phyloP scores from a whole-genome alignment of 2,113 vertebrate species.

The Sarotherodon lohbergeri region DNA sequence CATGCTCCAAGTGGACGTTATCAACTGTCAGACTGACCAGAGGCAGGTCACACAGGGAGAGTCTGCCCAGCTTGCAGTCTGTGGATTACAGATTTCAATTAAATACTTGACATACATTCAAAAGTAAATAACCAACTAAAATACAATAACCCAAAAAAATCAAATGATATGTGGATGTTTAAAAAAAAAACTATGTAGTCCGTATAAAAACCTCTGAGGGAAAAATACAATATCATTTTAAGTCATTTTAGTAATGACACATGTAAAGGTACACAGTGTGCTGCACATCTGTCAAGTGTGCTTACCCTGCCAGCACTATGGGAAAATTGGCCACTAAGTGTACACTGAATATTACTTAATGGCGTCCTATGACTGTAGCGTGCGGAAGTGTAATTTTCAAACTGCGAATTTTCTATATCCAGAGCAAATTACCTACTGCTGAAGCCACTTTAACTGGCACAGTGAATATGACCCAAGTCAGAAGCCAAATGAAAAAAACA shows the following conservation, averaged over 20 bases:
- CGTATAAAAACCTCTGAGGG: neutral
- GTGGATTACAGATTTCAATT: neutral
- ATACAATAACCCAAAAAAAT: neutral
- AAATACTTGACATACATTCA: neutral
- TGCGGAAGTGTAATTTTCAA: neutral
- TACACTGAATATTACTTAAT: neutral
- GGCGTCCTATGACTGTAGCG: neutral
- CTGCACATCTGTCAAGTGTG: neutral
- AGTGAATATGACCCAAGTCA: neutral
- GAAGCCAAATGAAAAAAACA: neutral
- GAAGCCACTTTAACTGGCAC: neutral
- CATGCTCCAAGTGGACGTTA: slow-evolving; percentile 89
- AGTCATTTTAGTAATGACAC: neutral
- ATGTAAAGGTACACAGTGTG: neutral
- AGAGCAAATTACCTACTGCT: neutral
- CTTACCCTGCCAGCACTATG: neutral
- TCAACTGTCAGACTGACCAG: slow-evolving; percentile 89
- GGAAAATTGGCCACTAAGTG: neutral
- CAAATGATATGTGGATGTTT: neutral
- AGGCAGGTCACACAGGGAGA: slow-evolving; percentile 61
- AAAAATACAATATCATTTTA: neutral
- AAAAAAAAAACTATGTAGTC: neutral
- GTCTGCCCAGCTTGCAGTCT: slow-evolving; percentile 48
- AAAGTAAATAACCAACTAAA: neutral
- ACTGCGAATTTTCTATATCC: neutral